These are phyloP conservation scores for Gryllus bimaculatus DNA, from an alignment of 1,140 invertebrate species.

Conservation along the genomic window DNA sequence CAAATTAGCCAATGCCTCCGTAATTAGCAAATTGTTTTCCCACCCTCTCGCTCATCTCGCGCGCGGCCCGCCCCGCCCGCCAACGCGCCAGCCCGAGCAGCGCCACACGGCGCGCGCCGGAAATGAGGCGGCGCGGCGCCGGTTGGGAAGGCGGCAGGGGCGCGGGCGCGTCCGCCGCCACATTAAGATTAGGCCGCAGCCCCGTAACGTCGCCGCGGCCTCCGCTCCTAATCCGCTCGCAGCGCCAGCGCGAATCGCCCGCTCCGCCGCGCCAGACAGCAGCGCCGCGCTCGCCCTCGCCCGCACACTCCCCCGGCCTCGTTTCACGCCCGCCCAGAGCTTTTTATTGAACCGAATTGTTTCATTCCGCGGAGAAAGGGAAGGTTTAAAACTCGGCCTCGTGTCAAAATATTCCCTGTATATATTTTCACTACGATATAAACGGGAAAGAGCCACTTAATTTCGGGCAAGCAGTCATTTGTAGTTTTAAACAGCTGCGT, in stretches of 20 bases:
- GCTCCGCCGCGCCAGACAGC: no score
- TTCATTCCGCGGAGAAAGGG: not conserved
- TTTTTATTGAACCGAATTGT: not conserved
- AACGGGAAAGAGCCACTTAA: not conserved
- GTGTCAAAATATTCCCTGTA: not conserved
- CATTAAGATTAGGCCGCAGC: not conserved
- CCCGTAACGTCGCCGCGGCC: not conserved
- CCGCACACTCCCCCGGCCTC: not conserved
- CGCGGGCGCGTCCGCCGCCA: no score
- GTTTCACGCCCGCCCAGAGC: not conserved
- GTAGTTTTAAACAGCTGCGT: slow-evolving; percentile 4
- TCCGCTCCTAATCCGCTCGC: not conserved
- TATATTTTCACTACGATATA: slow-evolving; percentile 2
- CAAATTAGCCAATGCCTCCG: not conserved
- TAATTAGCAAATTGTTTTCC: slow-evolving; percentile 5
- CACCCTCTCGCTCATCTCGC: slow-evolving; percentile 2
- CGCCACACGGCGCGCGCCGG: no score
- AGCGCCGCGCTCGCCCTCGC: not conserved
- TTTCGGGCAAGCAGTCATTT: slow-evolving; percentile 1
- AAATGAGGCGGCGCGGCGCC: not conserved
- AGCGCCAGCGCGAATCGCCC: not conserved
- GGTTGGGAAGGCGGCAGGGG: not conserved
- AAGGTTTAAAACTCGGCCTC: not conserved
- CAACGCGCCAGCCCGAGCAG: no score
- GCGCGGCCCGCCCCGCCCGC: no score